Evolutionary conservation across 2,797 vertebrate genomes (phyloP), one percentile per base, ranked within the genome.

Genomic region (Neopelma chrysocephalum): DNA sequence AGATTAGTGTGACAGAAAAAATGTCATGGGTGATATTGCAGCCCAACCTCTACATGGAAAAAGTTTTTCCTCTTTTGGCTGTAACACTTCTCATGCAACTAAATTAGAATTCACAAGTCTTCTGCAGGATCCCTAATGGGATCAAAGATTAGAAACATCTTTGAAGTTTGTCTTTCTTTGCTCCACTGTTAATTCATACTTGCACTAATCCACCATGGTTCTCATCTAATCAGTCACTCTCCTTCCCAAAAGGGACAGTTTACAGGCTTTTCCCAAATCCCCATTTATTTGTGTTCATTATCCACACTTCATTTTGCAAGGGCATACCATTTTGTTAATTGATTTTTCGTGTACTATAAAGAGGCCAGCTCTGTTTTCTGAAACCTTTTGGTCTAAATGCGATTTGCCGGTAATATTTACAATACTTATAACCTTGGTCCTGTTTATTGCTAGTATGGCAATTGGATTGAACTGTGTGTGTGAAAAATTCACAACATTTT

Each of bases 61-160:
- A 96, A 92, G 22, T 65, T 92, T 43, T 82, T 70, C 68, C 64
- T 69, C 65, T 57, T 92, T 56, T 43, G 50, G 78, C 57, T 80
- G 65, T 71, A 90, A 83, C 62, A 70, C 29, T 88, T 92, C 54
- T 75, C 36, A 50, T 0, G 0, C 70, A 90, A 70, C 66, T 71
- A 90, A 94, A 93, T 94, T 86, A 92, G 69, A 95, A 96, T 93
- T 87, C 81, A 76, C 62, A 87, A 90, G 62, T 73, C 70, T 93
- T 94, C 87, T 93, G 40, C 85, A 87, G 82, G 82, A 94, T 88
- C 90, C 87, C 81, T 87, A 96, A 96, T 80, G 57, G 88, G 82
- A 94, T 96, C 87, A 96, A 95, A 96, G 91, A 96, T 87, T 82
- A 93, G 58, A 78, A 64, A 36, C 40, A 94, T 92, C 90, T 97